Evolutionary conservation across 2,113 vertebrate species (phyloP), one percentile per base, ranked within the genome.

Genomic region (Motacilla alba): DNA sequence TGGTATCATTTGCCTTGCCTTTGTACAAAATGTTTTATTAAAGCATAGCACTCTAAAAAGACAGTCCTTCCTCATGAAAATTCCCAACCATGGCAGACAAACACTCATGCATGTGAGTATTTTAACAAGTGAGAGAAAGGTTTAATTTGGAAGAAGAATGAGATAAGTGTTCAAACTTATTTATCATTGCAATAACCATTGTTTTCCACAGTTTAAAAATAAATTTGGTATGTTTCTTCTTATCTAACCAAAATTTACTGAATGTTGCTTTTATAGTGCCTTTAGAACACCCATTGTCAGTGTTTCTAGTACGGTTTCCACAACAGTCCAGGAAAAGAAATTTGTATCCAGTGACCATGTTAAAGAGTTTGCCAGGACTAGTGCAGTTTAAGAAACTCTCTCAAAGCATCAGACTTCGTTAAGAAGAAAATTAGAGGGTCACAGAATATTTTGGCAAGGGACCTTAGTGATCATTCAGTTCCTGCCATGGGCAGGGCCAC

Each of bases 301-400:
- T 97, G 96, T 97, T 97, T 96, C 64, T 91, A 59, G 31, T 58
- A 28, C 0, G 1, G 94, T 97, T 97, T 97, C 97, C 94, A 98
- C 89, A 97, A 93, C 95, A 97, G 66, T 90, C 26, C 0, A 3
- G 73, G 58, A 79, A 92, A 77, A 94, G 77, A 80, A 87, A 94
- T 80, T 85, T 94, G 39, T 78, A 82, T 77, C 74, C 92, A 73
- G 60, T 53, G 73, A 83, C 39, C 21, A 35, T 15, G 3, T 93
- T 94, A 72, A 83, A 95, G 92, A 89, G 55, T 83, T 79, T 81
- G 72, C 75, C 93, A 96, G 91, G 93, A 70, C 8, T 53, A 30
- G 20, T 7, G 59, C 95, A 64, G 58, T 87, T 92, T 72, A 77
- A 83, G 87, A 87, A 87, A 60, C 22, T 44, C 31, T 95, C 87